Conservation (phyloP, 2,888 invertebrate species). For the Nomada goodeniana region DNA sequence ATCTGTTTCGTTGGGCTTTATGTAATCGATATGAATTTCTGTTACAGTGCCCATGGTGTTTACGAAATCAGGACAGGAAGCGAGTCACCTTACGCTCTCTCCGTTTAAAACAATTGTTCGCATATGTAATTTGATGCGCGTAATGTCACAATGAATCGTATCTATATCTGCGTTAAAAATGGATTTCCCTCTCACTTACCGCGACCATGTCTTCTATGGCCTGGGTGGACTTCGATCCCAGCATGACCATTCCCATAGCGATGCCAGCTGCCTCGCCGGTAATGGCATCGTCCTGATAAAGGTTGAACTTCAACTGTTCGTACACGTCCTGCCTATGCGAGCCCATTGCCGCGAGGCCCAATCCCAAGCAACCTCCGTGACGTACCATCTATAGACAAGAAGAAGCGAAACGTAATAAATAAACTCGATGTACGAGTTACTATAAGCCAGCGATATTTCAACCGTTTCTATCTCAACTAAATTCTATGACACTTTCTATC, state of each 20-base stretch:
- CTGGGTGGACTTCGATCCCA: constrained; percentile 95
- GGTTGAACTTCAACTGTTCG: constrained; percentile 97
- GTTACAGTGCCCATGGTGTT: constrained; percentile 55
- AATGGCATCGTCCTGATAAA: constrained; percentile 99
- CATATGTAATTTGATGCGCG: neutral
- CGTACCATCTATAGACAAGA: constrained; percentile 90
- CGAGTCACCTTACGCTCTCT: constrained; percentile 39
- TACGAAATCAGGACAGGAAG: constrained; percentile 49
- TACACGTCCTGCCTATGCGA: constrained; percentile 98
- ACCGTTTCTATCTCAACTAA: no score
- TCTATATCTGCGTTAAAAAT: neutral
- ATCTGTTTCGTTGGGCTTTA: neutral
- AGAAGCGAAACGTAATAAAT: neutral
- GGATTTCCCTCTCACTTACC: constrained; percentile 84
- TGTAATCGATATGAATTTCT: neutral
- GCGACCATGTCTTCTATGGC: constrained; percentile 98
- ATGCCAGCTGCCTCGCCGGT: constrained; percentile 99
- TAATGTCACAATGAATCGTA: neutral
- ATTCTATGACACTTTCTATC: no score
- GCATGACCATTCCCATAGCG: constrained; percentile 99
- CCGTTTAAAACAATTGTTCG: neutral
- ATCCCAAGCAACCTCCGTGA: constrained; percentile 98
- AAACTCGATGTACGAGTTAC: neutral
- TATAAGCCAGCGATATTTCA: no score
- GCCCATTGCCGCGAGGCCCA: constrained; percentile 99